Conservation (phyloP, 37 sponge, comb jelly and placozoan genomes). For the Aphrocallistes beatrix region DNA sequence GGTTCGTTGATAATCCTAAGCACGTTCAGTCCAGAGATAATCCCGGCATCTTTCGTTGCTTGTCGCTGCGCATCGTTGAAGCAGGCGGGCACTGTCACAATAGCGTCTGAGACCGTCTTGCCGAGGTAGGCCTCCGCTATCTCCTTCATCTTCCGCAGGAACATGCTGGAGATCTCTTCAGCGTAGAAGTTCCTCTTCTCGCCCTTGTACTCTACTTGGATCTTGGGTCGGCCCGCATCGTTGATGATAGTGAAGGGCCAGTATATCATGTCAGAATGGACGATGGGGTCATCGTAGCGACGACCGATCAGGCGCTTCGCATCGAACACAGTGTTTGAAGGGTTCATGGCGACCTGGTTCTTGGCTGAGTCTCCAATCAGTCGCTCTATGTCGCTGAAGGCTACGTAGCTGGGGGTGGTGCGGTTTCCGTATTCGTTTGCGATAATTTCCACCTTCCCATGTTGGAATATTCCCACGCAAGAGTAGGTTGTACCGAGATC, state of each 20-base stretch:
- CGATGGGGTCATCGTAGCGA: constrained; percentile 53
- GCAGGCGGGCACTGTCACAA: constrained; percentile 96
- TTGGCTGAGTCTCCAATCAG: constrained; percentile 97
- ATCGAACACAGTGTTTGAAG: constrained; percentile 91
- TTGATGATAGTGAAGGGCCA: constrained; percentile 91
- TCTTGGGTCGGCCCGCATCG: constrained; percentile 74
- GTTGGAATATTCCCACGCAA: no score
- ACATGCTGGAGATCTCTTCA: constrained; percentile 97
- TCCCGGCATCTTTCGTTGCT: constrained; percentile 98
- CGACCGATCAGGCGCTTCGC: constrained; percentile 90
- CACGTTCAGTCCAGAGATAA: constrained; percentile 87
- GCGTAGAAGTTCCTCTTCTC: constrained; percentile 86
- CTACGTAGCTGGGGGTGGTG: constrained; percentile 97
- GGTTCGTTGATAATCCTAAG: constrained; percentile 98
- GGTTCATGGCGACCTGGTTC: constrained; percentile 96
- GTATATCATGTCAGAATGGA: constrained; percentile 72
- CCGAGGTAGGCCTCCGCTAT: constrained; percentile 96
- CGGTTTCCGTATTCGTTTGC: constrained; percentile 99
- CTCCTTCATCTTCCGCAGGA: constrained; percentile 96
- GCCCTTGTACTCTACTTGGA: constrained; percentile 76
- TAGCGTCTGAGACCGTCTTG: constrained; percentile 74
- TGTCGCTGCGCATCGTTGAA: constrained; percentile 99
- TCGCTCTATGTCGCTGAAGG: constrained; percentile 93
- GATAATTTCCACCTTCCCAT: constrained; percentile 98
- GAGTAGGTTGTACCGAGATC: no score